A percentile compares a stretch with the other conserved stretches of the same genome.
Conservation (phyloP, 2,888 invertebrate genomes). For the Molanna angustata region DNA sequence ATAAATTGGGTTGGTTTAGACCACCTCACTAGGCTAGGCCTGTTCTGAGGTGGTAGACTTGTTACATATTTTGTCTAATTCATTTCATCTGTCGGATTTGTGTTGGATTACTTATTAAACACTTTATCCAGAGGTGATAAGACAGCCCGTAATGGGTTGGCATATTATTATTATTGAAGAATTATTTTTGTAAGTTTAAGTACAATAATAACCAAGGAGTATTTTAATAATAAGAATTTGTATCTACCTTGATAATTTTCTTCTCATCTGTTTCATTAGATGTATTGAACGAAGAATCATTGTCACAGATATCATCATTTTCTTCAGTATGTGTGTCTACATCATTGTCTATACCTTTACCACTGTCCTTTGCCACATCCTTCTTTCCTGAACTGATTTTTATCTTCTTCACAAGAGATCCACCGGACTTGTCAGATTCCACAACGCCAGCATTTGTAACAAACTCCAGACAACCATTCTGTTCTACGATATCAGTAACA, state of each 20-base stretch:
- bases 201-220: too few species aligned
- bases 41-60: too few species aligned
- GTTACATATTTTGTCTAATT: too few species aligned
- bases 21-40: too few species aligned
- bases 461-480: slow-evolving; percentile 19
- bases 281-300: slow-evolving; percentile 7
- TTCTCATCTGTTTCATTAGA: slow-evolving; percentile 8
- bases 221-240: background rate
- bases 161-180: too few species aligned
- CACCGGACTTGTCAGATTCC: slow-evolving; percentile 37
- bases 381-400: slow-evolving; percentile 26
- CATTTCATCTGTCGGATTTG: too few species aligned
- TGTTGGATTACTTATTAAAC: too few species aligned
- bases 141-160: too few species aligned
- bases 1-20: too few species aligned
- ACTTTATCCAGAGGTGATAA: too few species aligned
- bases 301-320: slow-evolving; percentile 8
- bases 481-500: slow-evolving; percentile 14
- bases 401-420: slow-evolving; percentile 32
- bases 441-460: slow-evolving; percentile 22
- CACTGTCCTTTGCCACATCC: slow-evolving; percentile 48
- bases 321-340: slow-evolving; percentile 5
- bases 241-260: slow-evolving; percentile 13
- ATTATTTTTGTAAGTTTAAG: too few species aligned
- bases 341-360: slow-evolving; percentile 39